A percentile compares a stretch with the other conserved stretches of the same genome.
These are phyloP conservation scores for Conus ventricosus DNA, from an alignment of 1,140 invertebrate species.

Conservation along the genomic window DNA sequence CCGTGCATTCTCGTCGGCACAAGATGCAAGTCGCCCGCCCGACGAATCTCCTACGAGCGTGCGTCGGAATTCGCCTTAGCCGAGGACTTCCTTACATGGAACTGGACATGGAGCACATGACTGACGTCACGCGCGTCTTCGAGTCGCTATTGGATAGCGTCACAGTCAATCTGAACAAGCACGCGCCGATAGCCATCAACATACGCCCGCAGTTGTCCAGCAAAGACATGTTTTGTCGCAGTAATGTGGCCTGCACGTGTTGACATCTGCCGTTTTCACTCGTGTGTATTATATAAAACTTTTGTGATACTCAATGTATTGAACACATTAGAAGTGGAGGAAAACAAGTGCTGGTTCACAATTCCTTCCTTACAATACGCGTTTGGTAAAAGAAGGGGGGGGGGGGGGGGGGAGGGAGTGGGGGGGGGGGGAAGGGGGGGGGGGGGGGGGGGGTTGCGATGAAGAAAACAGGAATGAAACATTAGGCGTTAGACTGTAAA, in stretches of 20 bases:
- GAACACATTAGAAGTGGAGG: background rate
- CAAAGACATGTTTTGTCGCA: background rate
- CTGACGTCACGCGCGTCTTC: constrained; percentile 22
- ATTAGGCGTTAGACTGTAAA: too few relatives aligned
- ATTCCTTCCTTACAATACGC: too few relatives aligned
- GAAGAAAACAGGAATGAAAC: too few relatives aligned
- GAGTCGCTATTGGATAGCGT: constrained; percentile 26
- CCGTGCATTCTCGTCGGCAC: constrained; percentile 28
- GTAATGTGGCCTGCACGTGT: constrained; percentile 12
- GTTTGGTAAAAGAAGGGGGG: background rate
- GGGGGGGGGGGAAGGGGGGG: too few relatives aligned
- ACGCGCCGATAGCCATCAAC: background rate
- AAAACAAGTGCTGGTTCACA: background rate
- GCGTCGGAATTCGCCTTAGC: background rate
- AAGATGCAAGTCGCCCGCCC: constrained; percentile 15
- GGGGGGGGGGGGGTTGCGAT: too few relatives aligned
- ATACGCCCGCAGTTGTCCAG: constrained; percentile 19
- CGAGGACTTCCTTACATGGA: constrained; percentile 30
- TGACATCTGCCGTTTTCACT: background rate
- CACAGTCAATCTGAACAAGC: constrained; percentile 5
- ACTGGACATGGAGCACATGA: constrained; percentile 29
- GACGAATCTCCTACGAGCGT: constrained; percentile 12
- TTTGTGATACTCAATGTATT: background rate
- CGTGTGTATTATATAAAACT: too few relatives aligned
- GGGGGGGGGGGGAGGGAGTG: background rate